Evolutionary conservation across 64 coral and sea anemone genomes (phyloP), one percentile per base, ranked within the genome.

Genomic region (Montipora foliosa): DNA sequence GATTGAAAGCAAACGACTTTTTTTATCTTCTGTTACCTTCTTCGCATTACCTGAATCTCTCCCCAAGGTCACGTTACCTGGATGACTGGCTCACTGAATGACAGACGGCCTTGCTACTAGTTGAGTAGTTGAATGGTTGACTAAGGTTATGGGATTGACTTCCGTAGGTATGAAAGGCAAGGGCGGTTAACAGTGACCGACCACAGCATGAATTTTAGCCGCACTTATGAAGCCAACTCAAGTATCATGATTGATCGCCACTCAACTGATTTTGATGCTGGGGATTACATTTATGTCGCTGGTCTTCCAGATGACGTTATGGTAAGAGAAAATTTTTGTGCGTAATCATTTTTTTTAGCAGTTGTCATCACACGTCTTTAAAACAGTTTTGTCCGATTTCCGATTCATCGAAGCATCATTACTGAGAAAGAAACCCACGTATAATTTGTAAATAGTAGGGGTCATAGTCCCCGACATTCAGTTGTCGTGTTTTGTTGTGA

Each of bases 101-200:
- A 8, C 53, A 8, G 11, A 57, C 53, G 11, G 6, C 0, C 53
- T 57, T 6, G 11, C 53, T 8, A 57, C 53, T 6, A 8, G 53
- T 57, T 57, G 53, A 57, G 6, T 57, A 8, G 53, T 11, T 57
- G 11, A 57, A 0, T 57, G 53, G 0, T 11, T 57, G 6, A 57
- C 53, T 6, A 57, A 57, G 53, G 2, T 10, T 51, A 19, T 8
- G 15, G 76, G 13, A 50, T 9, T 74, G 67, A 24, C 81, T 10
- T 71, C 37, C 64, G 53, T 44, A 99, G 98, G 12, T 96, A 92
- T 47, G 60, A 84, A 21, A 87, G 90, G 8, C 84, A 77, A 25
- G 94, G 90, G 17, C 78, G 98, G 8, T 82, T 99, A 15, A 96
- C 98, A 8, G 95, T 99, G 12, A 99, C 92, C 4, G 91, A 99